Base-by-base conservation (phyloP, 2,888 invertebrate species). In the Falcaria lacertinaria region DNA sequence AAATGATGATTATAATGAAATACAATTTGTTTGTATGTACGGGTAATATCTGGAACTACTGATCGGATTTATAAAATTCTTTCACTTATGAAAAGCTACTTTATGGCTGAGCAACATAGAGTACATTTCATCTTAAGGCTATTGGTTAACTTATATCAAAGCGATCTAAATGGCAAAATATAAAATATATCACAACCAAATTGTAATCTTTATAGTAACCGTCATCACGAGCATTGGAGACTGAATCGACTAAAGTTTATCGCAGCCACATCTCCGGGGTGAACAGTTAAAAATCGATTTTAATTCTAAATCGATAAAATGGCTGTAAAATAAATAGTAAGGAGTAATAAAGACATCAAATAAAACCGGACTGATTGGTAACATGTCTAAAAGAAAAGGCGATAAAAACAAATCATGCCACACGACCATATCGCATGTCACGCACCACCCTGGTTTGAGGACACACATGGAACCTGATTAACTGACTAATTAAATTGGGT, bases 321-420 rank as follows among this genome's bases (percentile, higher is more conserved):
- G 8, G 14, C 25, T 16, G 22, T 37, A 22, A 37, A 37, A 37
- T 37, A 37, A 37, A 37, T 22, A 16, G 22, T 37, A 14, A 14
- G 22, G 19, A 37, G 37, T 25, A 70, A 76, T 71, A 69, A 71
- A 74, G 73, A 72, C 66, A 65, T 71, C 65, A 57, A 57, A 52
- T 60, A 55, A 62, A 64, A 52, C 43, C 39, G 14, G 42, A 42
- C 51, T 57, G 61, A 66, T 64, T 57, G 60, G 42, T 45, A 46
- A 48, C 47, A 52, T 54, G 60, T 52, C 57, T 64, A 58, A 67
- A 56, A 67, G 63, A 57, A 60, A 54, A 52, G 37, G 50, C 44
- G 64, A 64, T 75, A 69, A 74, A 64, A 59, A 64, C 68, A 69
- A 69, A 75, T 76, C 70, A 78, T 57, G 15, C 8, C 8, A 22